Conservation (phyloP, 2,113 vertebrate genomes). For the Aegypius monachus region DNA sequence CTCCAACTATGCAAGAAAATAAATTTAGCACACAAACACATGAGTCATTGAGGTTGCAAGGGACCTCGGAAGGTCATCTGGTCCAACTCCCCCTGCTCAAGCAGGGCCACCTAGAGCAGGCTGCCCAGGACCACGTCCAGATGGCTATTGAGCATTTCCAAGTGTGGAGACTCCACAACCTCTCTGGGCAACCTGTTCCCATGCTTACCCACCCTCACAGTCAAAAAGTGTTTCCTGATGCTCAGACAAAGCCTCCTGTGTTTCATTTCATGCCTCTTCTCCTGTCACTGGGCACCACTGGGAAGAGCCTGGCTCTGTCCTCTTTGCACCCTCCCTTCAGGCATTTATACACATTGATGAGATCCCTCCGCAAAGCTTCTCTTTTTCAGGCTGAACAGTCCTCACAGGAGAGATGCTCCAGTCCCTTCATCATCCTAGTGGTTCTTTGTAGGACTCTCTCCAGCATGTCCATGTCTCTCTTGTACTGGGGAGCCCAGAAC, state of each 20-base stretch:
- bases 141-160: neutral
- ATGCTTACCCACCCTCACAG: neutral
- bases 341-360: neutral
- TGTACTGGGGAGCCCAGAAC: neutral
- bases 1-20: neutral
- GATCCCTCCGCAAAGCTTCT: neutral
- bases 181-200: neutral
- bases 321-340: neutral
- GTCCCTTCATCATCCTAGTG: neutral
- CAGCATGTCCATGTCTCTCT: neutral
- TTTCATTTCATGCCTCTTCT: neutral
- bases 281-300: neutral
- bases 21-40: neutral
- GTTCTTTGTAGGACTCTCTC: neutral
- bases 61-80: neutral
- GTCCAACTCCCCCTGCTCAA: neutral
- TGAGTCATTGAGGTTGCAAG: neutral
- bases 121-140: neutral
- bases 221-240: neutral
- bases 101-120: neutral
- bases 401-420: neutral
- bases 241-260: neutral
- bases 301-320: neutral
- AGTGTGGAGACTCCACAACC: neutral
- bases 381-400: neutral